A percentile compares a stretch with the other conserved stretches of the same genome.
phyloP scores from a whole-genome alignment of 2,113 vertebrate species.

The Corythaixoides concolor region DNA sequence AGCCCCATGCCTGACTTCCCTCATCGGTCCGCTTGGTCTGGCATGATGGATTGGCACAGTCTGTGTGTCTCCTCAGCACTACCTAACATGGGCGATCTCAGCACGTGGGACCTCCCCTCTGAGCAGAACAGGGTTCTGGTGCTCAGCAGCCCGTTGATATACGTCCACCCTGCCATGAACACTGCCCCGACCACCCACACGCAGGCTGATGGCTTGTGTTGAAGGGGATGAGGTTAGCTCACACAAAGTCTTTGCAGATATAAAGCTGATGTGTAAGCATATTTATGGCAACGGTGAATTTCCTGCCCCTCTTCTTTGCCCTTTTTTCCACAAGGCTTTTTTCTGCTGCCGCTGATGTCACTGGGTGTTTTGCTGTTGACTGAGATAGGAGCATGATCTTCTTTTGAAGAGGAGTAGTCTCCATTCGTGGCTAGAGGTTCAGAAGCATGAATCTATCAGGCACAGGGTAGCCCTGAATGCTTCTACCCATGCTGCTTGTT shows the following conservation, averaged over 20 bases:
- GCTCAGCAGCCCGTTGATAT: neutral
- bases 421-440: rapidly evolving
- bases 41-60: neutral
- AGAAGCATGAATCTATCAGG: neutral
- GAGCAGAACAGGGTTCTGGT: neutral
- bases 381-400: neutral
- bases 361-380: neutral
- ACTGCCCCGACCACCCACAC: neutral
- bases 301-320: neutral
- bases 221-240: neutral
- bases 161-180: rapidly evolving
- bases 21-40: neutral
- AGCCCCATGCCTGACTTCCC: neutral
- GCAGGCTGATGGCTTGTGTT: rapidly evolving
- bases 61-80: neutral
- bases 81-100: neutral
- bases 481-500: neutral
- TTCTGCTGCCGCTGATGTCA: neutral
- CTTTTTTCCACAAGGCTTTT: neutral
- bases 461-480: neutral
- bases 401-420: neutral
- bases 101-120: neutral
- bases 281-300: neutral
- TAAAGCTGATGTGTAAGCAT: neutral
- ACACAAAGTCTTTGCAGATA: neutral